Conservation (phyloP, 2,113 vertebrate species). For the Podilymbus podiceps region DNA sequence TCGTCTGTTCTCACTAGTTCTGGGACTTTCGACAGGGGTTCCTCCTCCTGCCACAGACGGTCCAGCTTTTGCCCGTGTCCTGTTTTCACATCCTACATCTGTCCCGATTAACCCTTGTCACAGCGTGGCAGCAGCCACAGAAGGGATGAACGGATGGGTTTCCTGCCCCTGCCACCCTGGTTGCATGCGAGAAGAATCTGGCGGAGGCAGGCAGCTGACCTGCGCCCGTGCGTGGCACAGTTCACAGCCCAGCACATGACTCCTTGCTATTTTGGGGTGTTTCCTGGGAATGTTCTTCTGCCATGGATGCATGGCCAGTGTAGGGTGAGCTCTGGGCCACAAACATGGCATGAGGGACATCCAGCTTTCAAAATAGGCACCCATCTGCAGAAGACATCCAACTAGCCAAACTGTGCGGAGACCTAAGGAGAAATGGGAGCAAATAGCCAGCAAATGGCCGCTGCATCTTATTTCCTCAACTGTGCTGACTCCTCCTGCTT, state of each 20-base stretch:
- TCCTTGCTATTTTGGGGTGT: background rate
- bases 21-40: background rate
- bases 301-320: background rate
- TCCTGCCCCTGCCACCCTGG: background rate
- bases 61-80: background rate
- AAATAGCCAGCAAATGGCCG: background rate
- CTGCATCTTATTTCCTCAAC: background rate
- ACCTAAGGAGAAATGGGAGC: background rate
- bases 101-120: background rate
- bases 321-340: background rate
- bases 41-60: background rate
- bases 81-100: background rate
- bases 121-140: rapidly evolving
- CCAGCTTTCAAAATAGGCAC: background rate
- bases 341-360: rapidly evolving
- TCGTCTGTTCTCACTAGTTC: background rate
- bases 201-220: background rate
- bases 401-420: background rate
- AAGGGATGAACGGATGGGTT: background rate
- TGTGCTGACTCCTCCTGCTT: background rate
- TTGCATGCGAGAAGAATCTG: rapidly evolving
- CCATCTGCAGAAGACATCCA: background rate
- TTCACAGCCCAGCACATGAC: background rate
- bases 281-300: background rate
- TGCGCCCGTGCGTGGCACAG: rapidly evolving